Conservation (phyloP, 2,888 invertebrate species). For the Xylocampa areola region DNA sequence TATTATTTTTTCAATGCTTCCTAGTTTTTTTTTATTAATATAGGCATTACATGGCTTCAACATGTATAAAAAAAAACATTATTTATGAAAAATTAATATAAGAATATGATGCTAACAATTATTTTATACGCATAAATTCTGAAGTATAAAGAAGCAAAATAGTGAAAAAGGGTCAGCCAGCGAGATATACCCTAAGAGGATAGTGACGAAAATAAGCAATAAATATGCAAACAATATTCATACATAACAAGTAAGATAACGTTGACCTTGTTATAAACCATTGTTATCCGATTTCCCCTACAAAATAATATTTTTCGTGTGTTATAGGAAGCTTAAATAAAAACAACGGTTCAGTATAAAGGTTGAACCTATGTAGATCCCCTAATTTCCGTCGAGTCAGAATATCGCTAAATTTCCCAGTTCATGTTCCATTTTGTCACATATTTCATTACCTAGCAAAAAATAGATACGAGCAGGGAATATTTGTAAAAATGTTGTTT, state of each 20-base stretch:
- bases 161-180: not conserved
- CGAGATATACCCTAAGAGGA: not conserved
- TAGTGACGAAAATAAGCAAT: conserved; percentile 21
- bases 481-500: conserved; percentile 60
- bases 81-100: too few species aligned
- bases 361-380: conserved; percentile 43
- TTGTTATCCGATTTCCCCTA: conserved; percentile 36
- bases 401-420: conserved; percentile 59
- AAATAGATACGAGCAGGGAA: conserved; percentile 49
- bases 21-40: too few species aligned
- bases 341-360: conserved; percentile 26
- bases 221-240: conserved; percentile 18
- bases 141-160: not conserved
- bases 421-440: conserved; percentile 59
- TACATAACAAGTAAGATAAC: conserved; percentile 23
- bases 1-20: too few species aligned
- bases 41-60: too few species aligned
- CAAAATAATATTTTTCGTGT: conserved; percentile 18
- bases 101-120: too few species aligned
- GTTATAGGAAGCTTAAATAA: conserved; percentile 14
- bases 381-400: conserved; percentile 41
- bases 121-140: too few species aligned
- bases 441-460: conserved; percentile 66
- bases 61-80: too few species aligned
- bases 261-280: conserved; percentile 28